Percentiles rank a stretch among this genome's conserved stretches.
Evolutionary conservation across 2,888 invertebrate genomes (phyloP).

Genomic region (Petrolisthes manimaculis): DNA sequence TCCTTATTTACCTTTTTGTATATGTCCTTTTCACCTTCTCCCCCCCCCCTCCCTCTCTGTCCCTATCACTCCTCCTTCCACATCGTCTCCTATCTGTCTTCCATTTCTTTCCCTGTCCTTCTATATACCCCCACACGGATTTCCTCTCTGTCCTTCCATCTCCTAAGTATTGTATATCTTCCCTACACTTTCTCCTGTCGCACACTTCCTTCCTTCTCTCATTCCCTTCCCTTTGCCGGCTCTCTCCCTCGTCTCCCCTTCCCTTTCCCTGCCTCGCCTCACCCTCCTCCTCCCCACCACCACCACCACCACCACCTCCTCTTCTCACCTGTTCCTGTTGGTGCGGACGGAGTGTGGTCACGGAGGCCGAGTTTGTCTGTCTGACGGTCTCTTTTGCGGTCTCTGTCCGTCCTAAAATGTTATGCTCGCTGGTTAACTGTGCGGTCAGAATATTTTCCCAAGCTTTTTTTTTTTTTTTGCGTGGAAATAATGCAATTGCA

Average conservation of each 20-base stretch:
- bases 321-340: not conserved
- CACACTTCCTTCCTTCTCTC: not conserved
- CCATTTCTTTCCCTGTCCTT: too few species aligned
- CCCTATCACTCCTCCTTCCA: too few species aligned
- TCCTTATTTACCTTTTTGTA: too few species aligned
- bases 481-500: slow-evolving; percentile 9
- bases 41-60: too few species aligned
- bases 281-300: not conserved
- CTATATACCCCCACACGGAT: too few species aligned
- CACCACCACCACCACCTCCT: too few species aligned
- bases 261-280: not conserved
- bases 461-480: not conserved
- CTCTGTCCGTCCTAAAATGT: not conserved
- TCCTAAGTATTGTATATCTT: not conserved
- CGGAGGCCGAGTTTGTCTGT: not conserved
- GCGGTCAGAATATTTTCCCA: slow-evolving; percentile 1
- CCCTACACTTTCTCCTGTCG: not conserved
- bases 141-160: too few species aligned
- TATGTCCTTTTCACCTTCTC: too few species aligned
- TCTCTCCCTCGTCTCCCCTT: not conserved
- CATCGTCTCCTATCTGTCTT: too few species aligned
- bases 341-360: not conserved
- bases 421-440: not conserved
- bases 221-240: not conserved
- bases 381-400: slow-evolving; percentile 1